Conservation (phyloP, 2,113 vertebrate species). For the Amazona vittata region DNA sequence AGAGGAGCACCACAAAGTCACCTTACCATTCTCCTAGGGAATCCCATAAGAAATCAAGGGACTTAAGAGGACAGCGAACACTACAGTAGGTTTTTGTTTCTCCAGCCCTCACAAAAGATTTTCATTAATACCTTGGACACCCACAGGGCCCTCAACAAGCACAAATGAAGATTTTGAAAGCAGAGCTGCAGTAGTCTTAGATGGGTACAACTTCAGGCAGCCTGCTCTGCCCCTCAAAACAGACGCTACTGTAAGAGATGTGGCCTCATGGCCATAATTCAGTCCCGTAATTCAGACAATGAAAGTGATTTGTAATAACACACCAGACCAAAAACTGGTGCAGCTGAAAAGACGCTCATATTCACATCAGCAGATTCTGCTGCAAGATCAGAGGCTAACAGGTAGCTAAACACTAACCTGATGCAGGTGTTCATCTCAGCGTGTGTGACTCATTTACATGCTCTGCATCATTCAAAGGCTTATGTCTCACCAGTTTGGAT, state of each 20-base stretch:
- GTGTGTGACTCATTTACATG: not conserved
- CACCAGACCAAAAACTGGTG: not conserved
- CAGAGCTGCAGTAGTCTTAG: not conserved
- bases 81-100: not conserved
- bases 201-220: not conserved
- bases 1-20: not conserved
- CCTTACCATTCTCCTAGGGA: not conserved
- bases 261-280: fast-evolving
- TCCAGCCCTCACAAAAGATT: not conserved
- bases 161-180: not conserved
- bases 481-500: not conserved
- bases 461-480: not conserved
- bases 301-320: not conserved
- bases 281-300: not conserved
- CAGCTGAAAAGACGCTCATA: not conserved
- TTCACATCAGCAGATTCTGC: not conserved
- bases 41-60: not conserved
- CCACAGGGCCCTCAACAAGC: not conserved
- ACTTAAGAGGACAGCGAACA: not conserved
- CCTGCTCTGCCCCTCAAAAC: not conserved
- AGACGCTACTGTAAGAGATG: not conserved
- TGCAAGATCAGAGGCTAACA: not conserved
- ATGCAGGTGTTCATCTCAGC: not conserved
- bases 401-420: not conserved
- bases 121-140: not conserved